These are phyloP conservation scores for Eulithis testata DNA, from an alignment of 2,888 invertebrate species.

Conservation along the genomic window DNA sequence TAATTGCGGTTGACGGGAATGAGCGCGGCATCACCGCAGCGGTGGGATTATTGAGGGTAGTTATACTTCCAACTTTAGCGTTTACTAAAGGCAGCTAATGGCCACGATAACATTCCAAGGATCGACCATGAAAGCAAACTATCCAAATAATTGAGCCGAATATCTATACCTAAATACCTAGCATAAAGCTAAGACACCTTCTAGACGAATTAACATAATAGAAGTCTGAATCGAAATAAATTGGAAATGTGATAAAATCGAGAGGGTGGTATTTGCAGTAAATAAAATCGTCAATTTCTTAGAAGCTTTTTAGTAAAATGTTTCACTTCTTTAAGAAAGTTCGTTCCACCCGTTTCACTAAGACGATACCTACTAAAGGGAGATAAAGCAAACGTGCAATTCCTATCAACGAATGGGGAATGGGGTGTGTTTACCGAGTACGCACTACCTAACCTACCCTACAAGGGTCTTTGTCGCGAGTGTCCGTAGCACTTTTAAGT, in stretches of 20 bases:
- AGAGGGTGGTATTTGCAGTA: conserved; percentile 7
- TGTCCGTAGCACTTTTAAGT: conserved; percentile 55
- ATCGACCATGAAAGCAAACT: conserved; percentile 13
- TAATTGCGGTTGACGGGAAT: conserved; percentile 41
- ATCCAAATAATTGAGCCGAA: background rate
- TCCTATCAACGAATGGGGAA: conserved; percentile 57
- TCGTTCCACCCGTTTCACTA: conserved; percentile 49
- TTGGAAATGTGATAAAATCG: background rate
- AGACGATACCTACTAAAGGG: conserved; percentile 52
- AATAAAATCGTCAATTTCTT: conserved; percentile 43
- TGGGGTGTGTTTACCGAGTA: conserved; percentile 57
- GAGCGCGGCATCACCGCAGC: conserved; percentile 32
- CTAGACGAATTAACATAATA: background rate
- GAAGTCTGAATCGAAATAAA: conserved; percentile 14
- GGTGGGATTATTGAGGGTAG: conserved; percentile 32
- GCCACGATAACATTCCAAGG: conserved; percentile 22
- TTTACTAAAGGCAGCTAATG: conserved; percentile 22
- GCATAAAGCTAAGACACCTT: background rate
- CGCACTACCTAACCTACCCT: conserved; percentile 39
- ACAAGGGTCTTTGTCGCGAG: conserved; percentile 55
- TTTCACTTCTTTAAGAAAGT: conserved; percentile 46
- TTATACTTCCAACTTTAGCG: conserved; percentile 23
- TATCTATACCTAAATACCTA: conserved; percentile 1
- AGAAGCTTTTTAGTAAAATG: conserved; percentile 50
- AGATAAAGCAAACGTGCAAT: conserved; percentile 60